Conservation (phyloP, 1,140 invertebrate species). For the Scaptomyza hsui region DNA sequence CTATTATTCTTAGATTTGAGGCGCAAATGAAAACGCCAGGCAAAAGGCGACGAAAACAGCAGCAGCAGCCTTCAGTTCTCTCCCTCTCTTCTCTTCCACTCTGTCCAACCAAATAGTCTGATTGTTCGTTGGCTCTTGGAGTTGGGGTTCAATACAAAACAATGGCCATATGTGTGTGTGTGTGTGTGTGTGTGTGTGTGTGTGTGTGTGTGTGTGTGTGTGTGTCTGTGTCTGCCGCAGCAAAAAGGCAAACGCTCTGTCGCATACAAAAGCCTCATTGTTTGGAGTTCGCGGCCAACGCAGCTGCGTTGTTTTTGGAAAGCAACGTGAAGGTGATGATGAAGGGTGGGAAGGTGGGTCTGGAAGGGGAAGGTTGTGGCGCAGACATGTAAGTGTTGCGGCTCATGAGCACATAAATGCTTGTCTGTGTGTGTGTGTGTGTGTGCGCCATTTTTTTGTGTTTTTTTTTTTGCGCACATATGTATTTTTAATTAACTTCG, state of each 20-base stretch:
- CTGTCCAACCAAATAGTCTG: not conserved
- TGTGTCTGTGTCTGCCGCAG: constrained; percentile 24
- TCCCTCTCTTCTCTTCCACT: not conserved
- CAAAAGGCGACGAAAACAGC: constrained; percentile 13
- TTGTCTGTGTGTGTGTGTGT: not conserved
- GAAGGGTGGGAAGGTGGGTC: not conserved
- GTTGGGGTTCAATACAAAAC: constrained; percentile 63
- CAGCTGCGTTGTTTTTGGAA: constrained; percentile 9
- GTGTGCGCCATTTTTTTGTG: not conserved
- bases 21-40: constrained; percentile 69
- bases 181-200: constrained; percentile 15
- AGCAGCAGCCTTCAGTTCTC: not conserved
- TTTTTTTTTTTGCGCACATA: no score
- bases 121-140: no score
- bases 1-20: constrained; percentile 82
- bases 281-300: constrained; percentile 50
- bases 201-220: constrained; percentile 32
- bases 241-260: constrained; percentile 65
- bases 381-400: constrained; percentile 43
- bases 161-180: constrained; percentile 43
- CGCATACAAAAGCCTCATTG: constrained; percentile 74
- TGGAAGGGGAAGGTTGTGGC: not conserved
- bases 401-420: constrained; percentile 29
- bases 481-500: constrained; percentile 64
- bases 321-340: constrained; percentile 22